Evolutionary conservation across 2,888 invertebrate genomes (phyloP), one percentile per base, ranked within the genome.

Genomic region (Prosopocoilus inquinatus): DNA sequence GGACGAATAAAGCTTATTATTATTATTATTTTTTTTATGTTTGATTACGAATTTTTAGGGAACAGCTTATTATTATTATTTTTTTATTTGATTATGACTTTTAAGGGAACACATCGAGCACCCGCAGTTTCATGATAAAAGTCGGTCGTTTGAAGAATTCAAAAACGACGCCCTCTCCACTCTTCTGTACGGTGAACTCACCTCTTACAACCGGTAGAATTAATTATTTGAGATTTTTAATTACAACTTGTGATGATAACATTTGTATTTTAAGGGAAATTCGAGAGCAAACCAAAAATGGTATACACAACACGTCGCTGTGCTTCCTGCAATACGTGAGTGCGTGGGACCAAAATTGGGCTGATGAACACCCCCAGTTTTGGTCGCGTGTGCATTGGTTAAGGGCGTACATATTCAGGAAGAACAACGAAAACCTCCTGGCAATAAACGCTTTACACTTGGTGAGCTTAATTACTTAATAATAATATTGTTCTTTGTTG

Each of bases 321-420:
- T 78, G 78, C 8, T 76, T 78, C 54, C 70, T 82, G 45, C 78
- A 80, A 66, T 73, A 80, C 33, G 70, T 79, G 1, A 79, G 79
- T 54, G 75, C 75, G 8, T 74, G 78, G 69, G 70, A 76, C 35
- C 74, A 77, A 36, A 67, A 80, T 34, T 78, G 80, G 70, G 73
- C 71, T 34, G 75, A 75, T n/a, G 78, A 80, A 50, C 79, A 78
- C 67, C 60, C 69, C 2, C 70, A 70, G 9, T 79, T 81, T 64
- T 76, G 80, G 43, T 70, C 79, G 11, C 72, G 84, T 52, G 76
- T 83, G 28, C 73, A 81, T 45, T 84, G 84, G 83, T 64, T 84
- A 9, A 78, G 82, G 63, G 78, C 81, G n/a, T 79, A 81, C 60
- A 70, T 81, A 54, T 81, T 80, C 54, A 70, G 81, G 51, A 80